These are phyloP conservation scores for Alexandromys fortis DNA, from an alignment of 2,113 vertebrate species.

Conservation along the genomic window DNA sequence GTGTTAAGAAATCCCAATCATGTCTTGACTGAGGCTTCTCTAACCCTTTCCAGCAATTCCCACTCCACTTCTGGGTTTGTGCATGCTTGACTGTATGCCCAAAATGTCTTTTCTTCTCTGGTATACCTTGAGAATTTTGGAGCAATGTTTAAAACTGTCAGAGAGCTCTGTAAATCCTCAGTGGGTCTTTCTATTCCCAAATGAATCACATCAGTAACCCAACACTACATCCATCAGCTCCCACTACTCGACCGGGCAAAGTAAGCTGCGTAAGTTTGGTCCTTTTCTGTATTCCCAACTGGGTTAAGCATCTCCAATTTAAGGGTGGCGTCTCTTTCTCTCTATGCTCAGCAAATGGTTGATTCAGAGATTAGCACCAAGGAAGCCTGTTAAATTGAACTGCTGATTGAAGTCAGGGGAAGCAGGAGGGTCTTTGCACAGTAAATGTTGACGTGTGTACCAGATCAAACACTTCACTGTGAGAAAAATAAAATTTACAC, in stretches of 20 bases:
- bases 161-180: background rate
- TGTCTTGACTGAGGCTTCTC: background rate
- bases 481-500: background rate
- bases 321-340: background rate
- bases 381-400: background rate
- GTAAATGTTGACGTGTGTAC: background rate
- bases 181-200: background rate
- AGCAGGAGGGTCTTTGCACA: background rate
- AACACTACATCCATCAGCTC: background rate
- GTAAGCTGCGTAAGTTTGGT: background rate
- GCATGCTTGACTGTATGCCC: background rate
- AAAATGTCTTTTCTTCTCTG: background rate
- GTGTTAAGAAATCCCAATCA: background rate
- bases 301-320: background rate
- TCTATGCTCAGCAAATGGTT: background rate
- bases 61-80: background rate
- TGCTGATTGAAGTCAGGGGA: background rate
- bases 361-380: background rate
- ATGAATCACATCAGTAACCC: too few relatives aligned
- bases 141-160: background rate
- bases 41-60: background rate
- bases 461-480: background rate
- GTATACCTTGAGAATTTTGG: background rate
- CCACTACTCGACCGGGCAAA: background rate
- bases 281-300: background rate